phyloP scores from a whole-genome alignment of 2,888 invertebrate genomes.

The Melikaiella ostensackeni region DNA sequence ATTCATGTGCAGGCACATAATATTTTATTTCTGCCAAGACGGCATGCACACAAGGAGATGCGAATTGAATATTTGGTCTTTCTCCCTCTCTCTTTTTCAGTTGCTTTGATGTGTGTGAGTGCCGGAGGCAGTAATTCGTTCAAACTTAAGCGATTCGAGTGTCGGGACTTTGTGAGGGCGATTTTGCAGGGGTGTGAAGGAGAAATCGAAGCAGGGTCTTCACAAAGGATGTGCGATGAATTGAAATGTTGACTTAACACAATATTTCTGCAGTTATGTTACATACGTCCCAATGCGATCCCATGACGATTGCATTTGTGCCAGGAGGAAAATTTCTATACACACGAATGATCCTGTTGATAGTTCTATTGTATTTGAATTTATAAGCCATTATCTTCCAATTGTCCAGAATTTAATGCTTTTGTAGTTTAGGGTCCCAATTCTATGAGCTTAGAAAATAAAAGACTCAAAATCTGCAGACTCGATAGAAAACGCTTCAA shows the following conservation, averaged over 20 bases:
- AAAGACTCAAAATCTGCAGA: too few species aligned
- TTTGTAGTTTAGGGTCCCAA: too few species aligned
- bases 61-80: conserved; percentile 35
- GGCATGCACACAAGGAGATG: conserved; percentile 8
- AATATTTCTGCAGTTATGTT: conserved; percentile 29
- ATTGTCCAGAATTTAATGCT: not conserved
- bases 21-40: conserved; percentile 33
- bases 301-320: conserved; percentile 7
- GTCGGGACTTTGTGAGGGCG: conserved; percentile 53
- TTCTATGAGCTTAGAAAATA: too few species aligned
- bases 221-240: conserved; percentile 31
- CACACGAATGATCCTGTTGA: not conserved
- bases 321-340: not conserved
- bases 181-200: conserved; percentile 36
- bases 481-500: too few species aligned
- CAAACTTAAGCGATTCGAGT: conserved; percentile 62
- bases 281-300: not conserved
- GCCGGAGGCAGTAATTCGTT: conserved; percentile 62
- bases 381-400: not conserved
- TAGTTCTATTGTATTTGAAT: not conserved
- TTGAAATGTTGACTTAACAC: conserved; percentile 36
- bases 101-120: conserved; percentile 59
- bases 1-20: conserved; percentile 35
- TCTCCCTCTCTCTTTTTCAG: conserved; percentile 44
- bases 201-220: conserved; percentile 10